Evolutionary conservation across 2,888 invertebrate genomes (phyloP).

Genomic region (Leucophenga montana): DNA sequence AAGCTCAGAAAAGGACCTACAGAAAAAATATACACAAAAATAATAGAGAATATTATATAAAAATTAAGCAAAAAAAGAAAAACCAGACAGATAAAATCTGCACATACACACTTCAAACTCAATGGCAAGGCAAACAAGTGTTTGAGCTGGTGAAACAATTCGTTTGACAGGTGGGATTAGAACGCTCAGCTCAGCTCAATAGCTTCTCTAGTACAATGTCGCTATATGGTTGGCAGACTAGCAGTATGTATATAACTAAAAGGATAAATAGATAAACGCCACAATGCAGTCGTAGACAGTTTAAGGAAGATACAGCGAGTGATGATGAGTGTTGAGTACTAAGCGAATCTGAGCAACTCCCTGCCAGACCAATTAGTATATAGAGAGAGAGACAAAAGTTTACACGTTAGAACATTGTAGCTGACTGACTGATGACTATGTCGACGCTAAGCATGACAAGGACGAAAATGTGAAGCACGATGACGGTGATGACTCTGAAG

Average conservation of each 20-base stretch:
- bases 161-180: conserved; percentile 17
- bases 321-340: background rate
- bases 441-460: background rate
- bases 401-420: conserved; percentile 18
- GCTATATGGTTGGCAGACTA: too few relatives aligned
- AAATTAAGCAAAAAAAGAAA: background rate
- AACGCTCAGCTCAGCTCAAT: background rate
- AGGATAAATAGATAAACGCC: conserved; percentile 8
- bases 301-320: background rate
- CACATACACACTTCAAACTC: too few relatives aligned
- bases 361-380: conserved; percentile 9
- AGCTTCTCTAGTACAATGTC: background rate
- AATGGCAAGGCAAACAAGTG: background rate
- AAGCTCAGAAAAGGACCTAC: conserved; percentile 10
- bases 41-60: background rate
- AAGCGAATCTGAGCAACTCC: background rate
- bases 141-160: conserved; percentile 15
- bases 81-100: background rate
- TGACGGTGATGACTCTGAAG: background rate
- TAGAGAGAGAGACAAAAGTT: background rate
- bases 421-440: conserved; percentile 1
- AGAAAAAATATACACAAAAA: conserved; percentile 1
- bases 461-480: background rate
- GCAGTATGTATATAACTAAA: background rate
- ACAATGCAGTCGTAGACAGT: conserved; percentile 4